Evolutionary conservation across 2,888 invertebrate genomes (phyloP), one percentile per base, ranked within the genome.

Genomic region (Linnaemya vulpina): DNA sequence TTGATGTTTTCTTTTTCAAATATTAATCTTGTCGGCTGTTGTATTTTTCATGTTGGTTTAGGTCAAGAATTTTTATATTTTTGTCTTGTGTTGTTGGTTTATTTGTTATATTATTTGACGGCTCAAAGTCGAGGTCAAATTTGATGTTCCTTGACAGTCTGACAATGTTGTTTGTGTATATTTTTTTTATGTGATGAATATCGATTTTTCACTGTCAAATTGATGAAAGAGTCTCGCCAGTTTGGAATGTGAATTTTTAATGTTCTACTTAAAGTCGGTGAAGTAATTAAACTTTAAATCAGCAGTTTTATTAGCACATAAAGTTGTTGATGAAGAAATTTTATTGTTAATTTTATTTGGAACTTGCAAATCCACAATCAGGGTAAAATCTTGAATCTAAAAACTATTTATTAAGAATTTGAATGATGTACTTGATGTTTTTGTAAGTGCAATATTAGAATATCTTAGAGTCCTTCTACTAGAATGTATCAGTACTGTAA

Each of bases 71-170:
- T 89, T 68, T 7, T n/a, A n/a, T n/a, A n/a, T 58, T 40, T 10
- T 38, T 60, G 49, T 75, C 89, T 87, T 80, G 74, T 79, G 58
- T 82, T 84, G 73, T 80, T 82, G 71, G 68, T 90, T 90, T 89
- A 88, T 89, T 89, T n/a, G n/a, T n/a, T n/a, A n/a, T n/a, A n/a
- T 91, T 88, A 88, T 89, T 89, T 90, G 90, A 91, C 89, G 90
- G 90, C 89, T 90, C 89, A 90, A 90, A 90, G 90, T 91, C 90
- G 90, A 90, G 90, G 90, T 91, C 90, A 91, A 89, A 88, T 89
- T 91, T 90, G 89, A 88, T 70, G 62, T 83, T 70, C 30, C 65
- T 73, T 53, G 35, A 30, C 46, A 40, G 20, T 55, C 43, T 51
- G 30, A 55, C 22, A 46, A 22, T 51, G 35, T 8, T 13, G 30